Percentiles rank a stretch among this genome's conserved stretches.
Evolutionary conservation across 1,140 invertebrate species (phyloP).

Genomic region (Mizuhopecten yessoensis): DNA sequence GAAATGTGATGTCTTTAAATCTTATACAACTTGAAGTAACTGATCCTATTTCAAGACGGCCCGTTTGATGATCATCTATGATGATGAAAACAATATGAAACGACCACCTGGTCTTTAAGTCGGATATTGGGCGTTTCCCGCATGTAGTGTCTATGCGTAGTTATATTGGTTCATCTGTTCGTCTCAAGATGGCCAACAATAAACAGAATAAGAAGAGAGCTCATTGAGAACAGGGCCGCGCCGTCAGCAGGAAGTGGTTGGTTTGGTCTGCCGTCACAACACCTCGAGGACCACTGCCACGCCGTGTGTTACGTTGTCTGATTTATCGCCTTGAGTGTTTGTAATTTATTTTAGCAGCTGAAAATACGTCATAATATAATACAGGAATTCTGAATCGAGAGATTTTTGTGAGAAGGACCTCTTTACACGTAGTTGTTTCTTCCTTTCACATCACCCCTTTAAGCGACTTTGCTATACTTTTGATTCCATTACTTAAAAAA

Average conservation of each 20-base stretch:
- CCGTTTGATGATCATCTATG: background rate
- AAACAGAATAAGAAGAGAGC: background rate
- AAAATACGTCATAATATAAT: slow-evolving; percentile 2
- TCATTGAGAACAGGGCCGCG: background rate
- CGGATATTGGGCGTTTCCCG: background rate
- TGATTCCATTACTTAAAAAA: background rate
- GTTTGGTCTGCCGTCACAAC: background rate
- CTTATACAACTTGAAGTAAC: background rate
- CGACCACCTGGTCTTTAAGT: background rate
- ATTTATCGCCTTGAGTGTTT: background rate
- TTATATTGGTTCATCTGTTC: slow-evolving; percentile 28
- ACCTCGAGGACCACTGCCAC: background rate
- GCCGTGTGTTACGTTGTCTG: background rate
- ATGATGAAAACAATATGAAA: background rate
- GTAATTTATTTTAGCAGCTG: background rate
- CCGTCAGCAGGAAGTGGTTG: background rate
- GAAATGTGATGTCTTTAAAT: background rate
- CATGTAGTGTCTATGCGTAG: background rate
- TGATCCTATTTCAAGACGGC: background rate
- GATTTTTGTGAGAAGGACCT: background rate
- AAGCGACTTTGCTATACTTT: background rate
- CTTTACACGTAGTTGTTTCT: background rate
- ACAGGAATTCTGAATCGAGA: background rate
- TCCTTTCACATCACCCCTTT: background rate
- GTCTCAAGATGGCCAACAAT: slow-evolving; percentile 17